A percentile compares a stretch with the other conserved stretches of the same genome.
These are phyloP conservation scores for Lamellibrachia satsuma DNA, from an alignment of 2,888 invertebrate species.

Conservation along the genomic window DNA sequence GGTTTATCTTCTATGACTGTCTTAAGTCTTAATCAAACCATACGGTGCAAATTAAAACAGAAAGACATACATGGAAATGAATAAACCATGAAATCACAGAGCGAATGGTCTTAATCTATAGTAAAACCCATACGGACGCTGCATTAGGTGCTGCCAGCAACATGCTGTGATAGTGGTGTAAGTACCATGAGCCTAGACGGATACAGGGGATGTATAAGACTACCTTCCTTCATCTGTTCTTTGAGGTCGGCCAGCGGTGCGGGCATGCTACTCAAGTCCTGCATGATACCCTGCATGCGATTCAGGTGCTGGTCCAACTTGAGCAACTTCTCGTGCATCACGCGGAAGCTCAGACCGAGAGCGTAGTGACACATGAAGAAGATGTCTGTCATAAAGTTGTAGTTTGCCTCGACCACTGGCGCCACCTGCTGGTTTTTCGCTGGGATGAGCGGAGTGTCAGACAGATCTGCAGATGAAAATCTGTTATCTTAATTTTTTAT, in stretches of 20 bases:
- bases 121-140: no score
- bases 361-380: constrained; percentile 91
- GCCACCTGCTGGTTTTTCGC: neutral
- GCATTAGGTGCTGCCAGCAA: no score
- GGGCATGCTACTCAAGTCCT: constrained; percentile 71
- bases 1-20: no score
- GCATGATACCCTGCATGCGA: constrained; percentile 78
- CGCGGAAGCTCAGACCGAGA: constrained; percentile 76
- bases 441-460: neutral
- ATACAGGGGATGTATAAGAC: neutral
- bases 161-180: constrained; percentile 29
- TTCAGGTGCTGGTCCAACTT: constrained; percentile 68
- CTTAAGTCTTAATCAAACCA: no score
- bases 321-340: constrained; percentile 66
- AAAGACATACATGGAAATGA: no score
- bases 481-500: no score
- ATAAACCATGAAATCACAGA: no score
- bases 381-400: constrained; percentile 83
- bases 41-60: no score
- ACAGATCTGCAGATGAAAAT: neutral
- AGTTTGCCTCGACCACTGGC: constrained; percentile 34
- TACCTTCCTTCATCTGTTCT: constrained; percentile 60
- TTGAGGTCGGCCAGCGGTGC: constrained; percentile 68
- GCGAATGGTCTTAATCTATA: neutral
- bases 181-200: neutral